Evolutionary conservation across 2,113 vertebrate genomes (phyloP).

Genomic region (Dissostichus mawsoni): DNA sequence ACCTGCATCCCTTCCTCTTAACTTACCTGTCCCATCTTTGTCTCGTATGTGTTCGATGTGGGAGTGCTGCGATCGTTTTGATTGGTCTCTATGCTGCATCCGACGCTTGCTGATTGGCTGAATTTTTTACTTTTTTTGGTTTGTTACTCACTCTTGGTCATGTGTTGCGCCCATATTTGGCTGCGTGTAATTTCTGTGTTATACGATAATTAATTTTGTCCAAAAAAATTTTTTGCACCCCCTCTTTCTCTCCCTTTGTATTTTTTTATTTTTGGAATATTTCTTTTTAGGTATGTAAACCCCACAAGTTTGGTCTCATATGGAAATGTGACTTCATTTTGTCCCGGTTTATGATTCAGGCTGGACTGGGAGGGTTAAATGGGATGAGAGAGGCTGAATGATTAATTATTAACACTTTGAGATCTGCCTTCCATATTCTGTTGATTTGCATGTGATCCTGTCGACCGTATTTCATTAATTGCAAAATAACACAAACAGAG

Average conservation of each 20-base stretch:
- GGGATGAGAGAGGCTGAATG: slow-evolving; percentile 62
- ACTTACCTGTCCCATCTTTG: slow-evolving; percentile 66
- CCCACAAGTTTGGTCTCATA: slow-evolving; percentile 81
- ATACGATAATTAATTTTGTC: slow-evolving; percentile 78
- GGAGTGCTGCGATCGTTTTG: slow-evolving; percentile 82
- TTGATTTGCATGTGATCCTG: slow-evolving; percentile 77
- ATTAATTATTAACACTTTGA: slow-evolving; percentile 64
- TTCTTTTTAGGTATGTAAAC: slow-evolving; percentile 79
- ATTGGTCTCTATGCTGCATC: slow-evolving; percentile 86
- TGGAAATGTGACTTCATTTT: slow-evolving; percentile 70
- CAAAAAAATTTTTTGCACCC: slow-evolving; percentile 77
- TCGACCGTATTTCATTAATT: slow-evolving; percentile 20
- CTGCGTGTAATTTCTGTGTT: slow-evolving; percentile 82
- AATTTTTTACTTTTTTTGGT: slow-evolving; percentile 65
- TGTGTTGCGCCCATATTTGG: slow-evolving; percentile 84
- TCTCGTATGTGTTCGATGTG: slow-evolving; percentile 81
- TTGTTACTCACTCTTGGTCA: slow-evolving; percentile 80
- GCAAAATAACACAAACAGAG: slow-evolving; percentile 33
- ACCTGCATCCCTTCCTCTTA: slow-evolving; percentile 76
- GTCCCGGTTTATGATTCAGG: slow-evolving; percentile 50
- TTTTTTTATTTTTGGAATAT: slow-evolving; percentile 44
- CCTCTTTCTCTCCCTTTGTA: slow-evolving; percentile 72
- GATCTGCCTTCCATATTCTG: slow-evolving; percentile 66
- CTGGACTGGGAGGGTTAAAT: slow-evolving; percentile 60
- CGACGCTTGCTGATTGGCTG: slow-evolving; percentile 86